Base-by-base conservation (phyloP, 2,113 vertebrate species). In the Illadopsis cleaveri region DNA sequence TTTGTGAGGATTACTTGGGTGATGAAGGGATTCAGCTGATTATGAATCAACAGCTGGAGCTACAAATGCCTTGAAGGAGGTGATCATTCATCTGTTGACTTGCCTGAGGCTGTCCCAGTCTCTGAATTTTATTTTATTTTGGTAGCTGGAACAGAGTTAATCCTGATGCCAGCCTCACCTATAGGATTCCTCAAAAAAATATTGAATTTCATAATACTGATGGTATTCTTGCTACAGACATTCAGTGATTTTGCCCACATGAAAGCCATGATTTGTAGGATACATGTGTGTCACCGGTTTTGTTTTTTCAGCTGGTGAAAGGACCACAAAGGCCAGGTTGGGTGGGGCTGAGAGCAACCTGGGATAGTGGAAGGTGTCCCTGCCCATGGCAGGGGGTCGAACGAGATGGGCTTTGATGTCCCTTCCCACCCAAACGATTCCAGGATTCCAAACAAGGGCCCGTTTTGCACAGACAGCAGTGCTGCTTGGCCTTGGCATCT, bases 201-300 rank as follows among this genome's bases (percentile, higher is more conserved):
- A 53, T 0, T 31, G 4, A 2, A 33, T 69, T 76, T 56, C 14
- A 2, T 44, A 21, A 28, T 4, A 18, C 6, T 16, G 5, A 8
- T 53, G 38, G 17, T 9, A 15, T 42, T 90, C 70, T 57, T 90
- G 51, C 44, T 91, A 4, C 27, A 54, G 73, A 66, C 23, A 33
- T 47, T 37, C 18, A n/a, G 20, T 70, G 4, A 6, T 23, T 62
- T 45, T 70, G 25, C 31, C 35, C 54, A 12, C 2, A 0, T 13
- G 33, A 90, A 75, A 58, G 61, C 30, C 56, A 53, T 2, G 4
- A 5, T 88, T 68, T 62, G 25, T 44, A 51, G 54, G 58, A 30
- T 30, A 23, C 35, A 33, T 1, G 1, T 0, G 0, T 8, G 3
- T 35, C 25, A 2, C 19, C 68, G 35, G 0, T 58, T 86, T 76